Conservation (phyloP, 1,140 invertebrate species). For the Drosophila biarmipes region DNA sequence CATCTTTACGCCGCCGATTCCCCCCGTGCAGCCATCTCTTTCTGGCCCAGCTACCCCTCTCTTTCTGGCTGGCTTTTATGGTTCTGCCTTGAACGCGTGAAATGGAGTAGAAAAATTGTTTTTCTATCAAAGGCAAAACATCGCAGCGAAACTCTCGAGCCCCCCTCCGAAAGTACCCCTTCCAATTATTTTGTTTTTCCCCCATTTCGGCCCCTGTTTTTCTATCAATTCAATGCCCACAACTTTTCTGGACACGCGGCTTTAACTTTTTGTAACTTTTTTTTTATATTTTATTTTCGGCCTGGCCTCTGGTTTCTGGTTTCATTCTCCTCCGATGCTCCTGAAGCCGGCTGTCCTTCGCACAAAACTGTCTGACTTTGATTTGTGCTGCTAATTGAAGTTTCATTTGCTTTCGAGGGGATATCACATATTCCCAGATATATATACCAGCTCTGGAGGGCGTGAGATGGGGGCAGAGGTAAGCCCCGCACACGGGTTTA, state of each 20-base stretch:
- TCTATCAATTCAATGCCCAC: conserved; percentile 74
- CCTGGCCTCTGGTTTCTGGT: conserved; percentile 25
- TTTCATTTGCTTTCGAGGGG: conserved; percentile 48
- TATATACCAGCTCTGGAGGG: neutral
- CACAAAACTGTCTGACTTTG: conserved; percentile 55
- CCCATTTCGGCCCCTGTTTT: conserved; percentile 1
- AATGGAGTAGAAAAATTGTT: conserved; percentile 83
- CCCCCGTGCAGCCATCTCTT: neutral
- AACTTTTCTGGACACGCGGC: conserved; percentile 69
- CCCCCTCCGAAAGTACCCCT: conserved; percentile 2
- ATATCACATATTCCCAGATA: neutral
- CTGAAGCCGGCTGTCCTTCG: conserved; percentile 30
- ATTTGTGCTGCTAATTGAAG: conserved; percentile 74
- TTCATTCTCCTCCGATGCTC: conserved; percentile 23
- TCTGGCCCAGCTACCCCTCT: neutral
- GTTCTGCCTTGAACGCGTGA: conserved; percentile 76
- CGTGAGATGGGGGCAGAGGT: neutral
- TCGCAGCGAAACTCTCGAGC: conserved; percentile 61
- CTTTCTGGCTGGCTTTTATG: conserved; percentile 28
- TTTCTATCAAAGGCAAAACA: conserved; percentile 81
- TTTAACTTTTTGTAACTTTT: conserved; percentile 62
- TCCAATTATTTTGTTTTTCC: conserved; percentile 32
- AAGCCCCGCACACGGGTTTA: conserved; percentile 9
- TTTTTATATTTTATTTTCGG: conserved; percentile 38
- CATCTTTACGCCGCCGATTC: conserved; percentile 76